These are phyloP conservation scores for Pelecanoides urinatrix DNA, from an alignment of 2,113 vertebrate species.

Conservation along the genomic window DNA sequence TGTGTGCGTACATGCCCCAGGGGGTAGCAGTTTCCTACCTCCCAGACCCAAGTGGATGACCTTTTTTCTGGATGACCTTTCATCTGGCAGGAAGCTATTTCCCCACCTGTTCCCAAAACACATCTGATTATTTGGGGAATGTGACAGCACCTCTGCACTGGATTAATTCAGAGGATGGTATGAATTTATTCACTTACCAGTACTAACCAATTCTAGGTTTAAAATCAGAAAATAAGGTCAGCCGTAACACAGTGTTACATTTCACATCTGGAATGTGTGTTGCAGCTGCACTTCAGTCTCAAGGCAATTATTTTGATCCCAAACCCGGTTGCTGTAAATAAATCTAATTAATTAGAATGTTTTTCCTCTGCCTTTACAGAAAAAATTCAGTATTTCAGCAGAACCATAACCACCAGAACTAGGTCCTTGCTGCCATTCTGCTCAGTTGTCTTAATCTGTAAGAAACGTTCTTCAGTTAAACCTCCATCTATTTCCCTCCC, in stretches of 20 bases:
- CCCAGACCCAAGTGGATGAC: not conserved
- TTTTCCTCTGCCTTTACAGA: not conserved
- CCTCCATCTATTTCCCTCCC: constrained; percentile 9
- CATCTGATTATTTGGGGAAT: not conserved
- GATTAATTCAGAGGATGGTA: not conserved
- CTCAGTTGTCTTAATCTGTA: not conserved
- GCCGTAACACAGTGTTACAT: not conserved
- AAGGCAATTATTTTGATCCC: constrained; percentile 28
- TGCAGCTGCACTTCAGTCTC: constrained; percentile 35
- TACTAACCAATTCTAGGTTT: not conserved
- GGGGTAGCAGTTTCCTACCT: not conserved
- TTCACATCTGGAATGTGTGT: constrained; percentile 31
- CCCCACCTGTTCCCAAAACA: not conserved
- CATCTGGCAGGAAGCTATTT: not conserved
- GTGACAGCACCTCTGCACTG: not conserved
- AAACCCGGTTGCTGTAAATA: constrained; percentile 22
- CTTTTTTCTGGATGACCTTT: not conserved
- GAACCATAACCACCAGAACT: not conserved
- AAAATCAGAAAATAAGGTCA: not conserved
- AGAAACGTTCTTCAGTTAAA: not conserved
- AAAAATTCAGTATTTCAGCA: not conserved
- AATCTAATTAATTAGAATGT: constrained; percentile 34
- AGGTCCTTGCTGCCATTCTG: not conserved
- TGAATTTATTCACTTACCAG: not conserved
- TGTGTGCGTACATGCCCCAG: not conserved